Base-by-base conservation (phyloP, 2,113 vertebrate genomes). In the Rhipidura dahli region DNA sequence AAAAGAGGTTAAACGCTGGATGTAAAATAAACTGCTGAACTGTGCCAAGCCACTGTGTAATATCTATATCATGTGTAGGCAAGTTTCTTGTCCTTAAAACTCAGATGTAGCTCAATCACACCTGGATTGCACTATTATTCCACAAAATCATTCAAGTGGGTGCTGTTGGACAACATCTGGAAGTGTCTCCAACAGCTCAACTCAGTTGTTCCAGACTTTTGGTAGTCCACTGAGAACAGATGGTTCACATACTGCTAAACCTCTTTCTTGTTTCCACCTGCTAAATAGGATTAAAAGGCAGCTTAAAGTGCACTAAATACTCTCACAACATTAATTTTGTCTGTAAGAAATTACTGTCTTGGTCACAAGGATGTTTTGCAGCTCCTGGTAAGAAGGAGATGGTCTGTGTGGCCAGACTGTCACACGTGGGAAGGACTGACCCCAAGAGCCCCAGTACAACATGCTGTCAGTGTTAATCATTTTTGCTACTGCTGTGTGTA, bases 1-100 rank as follows among this genome's bases (percentile, higher is more conserved):
- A 35, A 92, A 96, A 75, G 88, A 98, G 96, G 97, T 97, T 98
- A 97, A 97, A 95, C 4, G 27, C 79, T 73, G 80, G 75, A 94
- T 97, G 83, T 80, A 97, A 97, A 97, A 88, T 95, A 86, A 96
- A 70, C 83, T 91, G 71, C 65, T 60, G 69, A 50, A 50, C 65
- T 92, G 72, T 95, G 93, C 86, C 91, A 96, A 96, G 78, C 7
- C 31, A 71, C 87, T 1, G 1, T 20, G 18, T 24, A 51, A 86
- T 92, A 93, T 94, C 91, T 95, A 9, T 95, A 89, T 94, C 91
- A 90, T 47, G 68, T 54, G 18, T 4, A 14, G 88, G 60, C 37
- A 39, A 22, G 39, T 42, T 86, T 80, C 51, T 10, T 54, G 77
- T 49, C 64, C 33, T 8, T 78, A 91, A 88, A 96, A 93, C 30